Base-by-base conservation (phyloP, 1,140 invertebrate genomes). In the Drosophila parabipectinata region DNA sequence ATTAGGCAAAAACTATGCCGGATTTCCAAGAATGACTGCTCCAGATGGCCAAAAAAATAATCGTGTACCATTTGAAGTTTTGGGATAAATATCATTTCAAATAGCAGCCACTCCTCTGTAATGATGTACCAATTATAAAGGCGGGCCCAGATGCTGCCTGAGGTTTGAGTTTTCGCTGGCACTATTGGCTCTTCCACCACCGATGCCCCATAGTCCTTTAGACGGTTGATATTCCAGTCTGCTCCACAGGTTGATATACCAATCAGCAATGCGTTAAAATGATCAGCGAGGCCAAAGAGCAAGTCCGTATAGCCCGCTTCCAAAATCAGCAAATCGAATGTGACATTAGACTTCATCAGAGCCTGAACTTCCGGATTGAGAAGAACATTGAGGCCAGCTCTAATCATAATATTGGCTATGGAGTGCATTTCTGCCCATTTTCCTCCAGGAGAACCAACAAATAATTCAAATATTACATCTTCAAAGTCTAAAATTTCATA, bases 71-170 rank as follows among this genome's bases (percentile, higher is more conserved):
- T 24, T 0, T 41, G 44, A 3, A 75, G 53, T 12, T 68, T 57
- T 1, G 67, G 73, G 0, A 82, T 26, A 4, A 74, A 69, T 1
- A 83, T 34, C 4, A 88, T 15, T 0, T 73, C 39, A 3, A 77
- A 18, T 4, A 88, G n/a, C 24, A 88, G 26, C 83, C 83, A 89
- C 53, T 88, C 83, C 44, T 88, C 84, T 6, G 61, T 50, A 6
- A 72, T 69, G 9, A 67, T 39, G 2, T 60, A 56, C 76, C 79
- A 80, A 10, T 71, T 79, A 7, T 79, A 45, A 0, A 88, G 18
- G 4, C 67, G 75, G 21, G 76, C 76, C n/a, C 85, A 34, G 4
- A 83, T 7, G 1, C 41, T 52, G 0, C 4, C 2, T 4, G 47
- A 44, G 15, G n/a, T 2, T 44, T 48, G 0, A 21, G 5, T 14